These are phyloP conservation scores for Smittia aterrima DNA, from an alignment of 2,888 invertebrate species.

Conservation along the genomic window DNA sequence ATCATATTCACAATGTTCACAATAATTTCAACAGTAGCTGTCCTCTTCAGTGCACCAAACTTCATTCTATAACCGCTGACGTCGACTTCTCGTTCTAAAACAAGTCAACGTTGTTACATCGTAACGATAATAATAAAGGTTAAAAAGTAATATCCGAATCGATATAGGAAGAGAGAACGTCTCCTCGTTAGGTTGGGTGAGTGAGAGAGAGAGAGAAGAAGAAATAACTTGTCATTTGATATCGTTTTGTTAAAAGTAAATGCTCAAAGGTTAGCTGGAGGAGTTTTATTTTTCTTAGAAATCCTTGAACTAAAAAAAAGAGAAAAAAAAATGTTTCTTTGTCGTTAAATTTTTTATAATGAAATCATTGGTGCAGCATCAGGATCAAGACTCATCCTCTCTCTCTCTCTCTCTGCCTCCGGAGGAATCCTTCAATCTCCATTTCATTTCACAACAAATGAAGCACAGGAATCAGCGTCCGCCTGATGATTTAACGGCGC, in stretches of 20 bases:
- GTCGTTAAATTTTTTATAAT: too few relatives aligned
- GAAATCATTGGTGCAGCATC: not conserved
- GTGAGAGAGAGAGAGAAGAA: not conserved
- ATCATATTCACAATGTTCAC: constrained; percentile 98
- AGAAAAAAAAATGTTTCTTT: too few relatives aligned
- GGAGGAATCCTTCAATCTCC: too few relatives aligned
- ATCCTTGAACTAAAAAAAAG: too few relatives aligned
- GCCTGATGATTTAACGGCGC: not conserved
- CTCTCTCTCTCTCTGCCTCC: not conserved
- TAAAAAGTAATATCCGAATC: constrained; percentile 26
- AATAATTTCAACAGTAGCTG: constrained; percentile 93
- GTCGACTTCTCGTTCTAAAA: not conserved
- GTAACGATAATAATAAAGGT: constrained; percentile 30
- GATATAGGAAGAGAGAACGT: not conserved
- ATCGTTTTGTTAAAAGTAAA: too few relatives aligned
- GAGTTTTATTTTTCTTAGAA: too few relatives aligned
- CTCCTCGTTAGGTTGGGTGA: not conserved
- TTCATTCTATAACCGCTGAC: constrained; percentile 65
- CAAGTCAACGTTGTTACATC: constrained; percentile 32
- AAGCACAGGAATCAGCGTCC: constrained; percentile 3
- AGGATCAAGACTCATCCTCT: not conserved
- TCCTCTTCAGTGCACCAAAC: constrained; percentile 93
- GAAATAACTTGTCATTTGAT: not conserved
- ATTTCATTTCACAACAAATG: not conserved
- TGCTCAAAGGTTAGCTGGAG: too few relatives aligned